A percentile compares a stretch with the other conserved stretches of the same genome.
phyloP scores from a whole-genome alignment of 2,113 vertebrate species.

The Phylloscopus trochiloides region DNA sequence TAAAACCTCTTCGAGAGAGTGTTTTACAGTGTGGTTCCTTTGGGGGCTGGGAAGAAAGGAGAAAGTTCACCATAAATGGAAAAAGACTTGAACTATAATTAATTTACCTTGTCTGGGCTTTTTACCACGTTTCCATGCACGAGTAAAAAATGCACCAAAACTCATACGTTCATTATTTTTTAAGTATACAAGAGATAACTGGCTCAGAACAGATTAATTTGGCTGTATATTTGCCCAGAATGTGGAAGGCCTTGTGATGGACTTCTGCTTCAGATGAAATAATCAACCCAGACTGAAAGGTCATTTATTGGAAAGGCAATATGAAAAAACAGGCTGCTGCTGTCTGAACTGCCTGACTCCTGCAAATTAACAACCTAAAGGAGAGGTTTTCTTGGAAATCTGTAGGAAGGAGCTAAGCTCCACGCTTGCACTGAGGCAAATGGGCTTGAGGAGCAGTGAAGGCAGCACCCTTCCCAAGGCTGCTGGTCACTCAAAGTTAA shows the following conservation, averaged over 20 bases:
- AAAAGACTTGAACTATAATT: slow-evolving; percentile 16
- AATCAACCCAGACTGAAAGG: neutral
- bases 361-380: neutral
- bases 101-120: slow-evolving; percentile 46
- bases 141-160: neutral
- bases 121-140: neutral
- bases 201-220: neutral
- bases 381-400: neutral
- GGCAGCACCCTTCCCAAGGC: neutral
- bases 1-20: slow-evolving; percentile 34
- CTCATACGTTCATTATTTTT: neutral
- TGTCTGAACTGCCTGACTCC: neutral
- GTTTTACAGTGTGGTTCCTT: slow-evolving; percentile 19
- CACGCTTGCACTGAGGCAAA: neutral
- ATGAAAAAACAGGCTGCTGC: neutral
- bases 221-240: neutral
- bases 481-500: neutral
- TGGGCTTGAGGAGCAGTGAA: neutral
- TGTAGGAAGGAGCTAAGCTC: neutral
- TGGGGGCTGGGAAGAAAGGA: neutral
- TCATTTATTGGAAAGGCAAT: neutral
- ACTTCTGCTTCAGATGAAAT: neutral
- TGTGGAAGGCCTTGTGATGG: neutral
- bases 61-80: slow-evolving; percentile 52
- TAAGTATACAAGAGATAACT: neutral